Evolutionary conservation across 2,888 invertebrate genomes (phyloP).

Genomic region (Ormyrus labotus): DNA sequence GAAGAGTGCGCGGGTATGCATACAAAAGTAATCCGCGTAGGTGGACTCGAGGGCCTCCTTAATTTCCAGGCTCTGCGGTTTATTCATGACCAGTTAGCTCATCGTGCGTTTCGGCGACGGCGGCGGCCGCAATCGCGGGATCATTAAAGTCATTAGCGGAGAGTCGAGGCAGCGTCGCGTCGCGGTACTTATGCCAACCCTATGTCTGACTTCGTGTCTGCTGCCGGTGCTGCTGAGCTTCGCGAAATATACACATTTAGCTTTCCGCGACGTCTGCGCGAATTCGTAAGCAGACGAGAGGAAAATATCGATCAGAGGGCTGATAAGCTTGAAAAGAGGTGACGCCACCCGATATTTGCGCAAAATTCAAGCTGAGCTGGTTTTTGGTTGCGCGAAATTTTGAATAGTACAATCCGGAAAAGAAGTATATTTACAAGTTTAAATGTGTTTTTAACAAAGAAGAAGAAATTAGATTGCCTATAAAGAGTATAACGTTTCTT

Average conservation of each 20-base stretch:
- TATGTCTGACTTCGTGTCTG: constrained; percentile 11
- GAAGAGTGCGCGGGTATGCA: background rate
- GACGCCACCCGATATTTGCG: no score
- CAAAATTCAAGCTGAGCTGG: no score
- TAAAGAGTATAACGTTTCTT: no score
- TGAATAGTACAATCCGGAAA: background rate
- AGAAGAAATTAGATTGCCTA: no score
- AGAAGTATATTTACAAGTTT: no score
- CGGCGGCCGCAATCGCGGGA: constrained; percentile 57
- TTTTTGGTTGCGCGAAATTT: background rate
- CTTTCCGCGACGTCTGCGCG: background rate
- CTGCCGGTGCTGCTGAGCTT: background rate
- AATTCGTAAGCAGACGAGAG: no score
- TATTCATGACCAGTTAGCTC: constrained; percentile 30
- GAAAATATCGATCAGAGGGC: no score
- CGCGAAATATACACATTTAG: background rate
- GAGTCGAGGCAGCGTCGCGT: constrained; percentile 23
- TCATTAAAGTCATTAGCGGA: constrained; percentile 63
- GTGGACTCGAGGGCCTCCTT: constrained; percentile 33
- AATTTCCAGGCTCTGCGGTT: constrained; percentile 30
- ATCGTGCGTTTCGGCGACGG: constrained; percentile 38
- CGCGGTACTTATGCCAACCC: constrained; percentile 24
- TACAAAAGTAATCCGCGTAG: constrained; percentile 23
- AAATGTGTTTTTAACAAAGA: no score
- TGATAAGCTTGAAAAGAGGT: background rate